Conservation (phyloP, 2,113 vertebrate genomes). For the Hassar affinis region DNA sequence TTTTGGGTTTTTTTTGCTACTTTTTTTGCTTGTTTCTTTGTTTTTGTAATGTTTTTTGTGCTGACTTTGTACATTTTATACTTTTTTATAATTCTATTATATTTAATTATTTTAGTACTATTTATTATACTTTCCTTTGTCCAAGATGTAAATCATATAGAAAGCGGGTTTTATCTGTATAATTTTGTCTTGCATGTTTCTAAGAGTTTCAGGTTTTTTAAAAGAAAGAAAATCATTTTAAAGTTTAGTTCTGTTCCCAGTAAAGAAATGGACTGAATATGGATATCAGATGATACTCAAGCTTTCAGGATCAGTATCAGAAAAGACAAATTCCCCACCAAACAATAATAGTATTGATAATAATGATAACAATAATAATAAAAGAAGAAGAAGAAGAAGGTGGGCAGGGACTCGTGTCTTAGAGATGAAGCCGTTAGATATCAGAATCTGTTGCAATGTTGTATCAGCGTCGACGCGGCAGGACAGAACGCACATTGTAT, state of each 20-base stretch:
- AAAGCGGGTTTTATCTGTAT: not conserved
- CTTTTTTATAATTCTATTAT: too few relatives aligned
- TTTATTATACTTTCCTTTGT: not conserved
- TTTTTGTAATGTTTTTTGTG: not conserved
- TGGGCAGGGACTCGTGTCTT: not conserved
- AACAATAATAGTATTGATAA: not conserved
- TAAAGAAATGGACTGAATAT: not conserved
- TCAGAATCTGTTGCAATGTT: conserved; percentile 23
- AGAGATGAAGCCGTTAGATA: not conserved
- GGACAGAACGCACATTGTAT: not conserved
- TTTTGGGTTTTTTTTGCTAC: not conserved
- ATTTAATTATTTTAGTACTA: not conserved
- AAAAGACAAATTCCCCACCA: not conserved
- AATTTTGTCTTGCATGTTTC: not conserved
- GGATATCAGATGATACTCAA: not conserved
- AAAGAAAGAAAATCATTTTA: not conserved
- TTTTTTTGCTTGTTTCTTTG: not conserved
- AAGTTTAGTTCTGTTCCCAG: not conserved
- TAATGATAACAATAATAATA: not conserved
- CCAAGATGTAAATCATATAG: not conserved
- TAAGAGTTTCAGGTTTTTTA: not conserved
- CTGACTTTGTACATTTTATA: too few relatives aligned
- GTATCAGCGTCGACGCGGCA: not conserved
- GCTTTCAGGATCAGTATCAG: not conserved
- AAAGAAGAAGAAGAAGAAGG: not conserved